Evolutionary conservation across 2,888 invertebrate genomes (phyloP).

Genomic region (Odiellus spinosus): DNA sequence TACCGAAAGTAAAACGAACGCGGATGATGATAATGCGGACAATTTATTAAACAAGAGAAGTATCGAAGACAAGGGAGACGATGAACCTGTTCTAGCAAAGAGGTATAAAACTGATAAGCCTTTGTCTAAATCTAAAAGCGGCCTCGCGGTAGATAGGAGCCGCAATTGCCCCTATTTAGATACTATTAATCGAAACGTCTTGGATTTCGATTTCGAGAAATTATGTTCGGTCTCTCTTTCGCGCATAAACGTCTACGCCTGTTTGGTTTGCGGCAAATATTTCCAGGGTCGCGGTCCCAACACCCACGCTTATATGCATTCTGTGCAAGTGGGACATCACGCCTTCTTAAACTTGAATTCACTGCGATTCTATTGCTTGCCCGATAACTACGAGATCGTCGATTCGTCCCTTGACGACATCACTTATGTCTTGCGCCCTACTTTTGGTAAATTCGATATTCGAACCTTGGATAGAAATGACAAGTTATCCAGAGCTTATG

Average conservation of each 20-base stretch:
- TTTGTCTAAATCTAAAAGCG: not conserved
- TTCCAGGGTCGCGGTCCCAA: conserved; percentile 84
- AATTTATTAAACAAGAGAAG: no score
- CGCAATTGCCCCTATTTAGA: conserved; percentile 80
- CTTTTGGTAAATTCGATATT: conserved; percentile 72
- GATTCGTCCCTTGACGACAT: conserved; percentile 96
- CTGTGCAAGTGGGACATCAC: conserved; percentile 93
- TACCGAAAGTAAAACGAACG: no score
- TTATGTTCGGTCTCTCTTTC: conserved; percentile 94
- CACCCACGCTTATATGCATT: conserved; percentile 97
- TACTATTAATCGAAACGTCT: conserved; percentile 81
- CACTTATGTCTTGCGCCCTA: conserved; percentile 91
- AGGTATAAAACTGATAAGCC: not conserved
- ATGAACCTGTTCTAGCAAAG: no score
- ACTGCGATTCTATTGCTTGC: conserved; percentile 92
- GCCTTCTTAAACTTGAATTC: conserved; percentile 94
- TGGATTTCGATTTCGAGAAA: conserved; percentile 99
- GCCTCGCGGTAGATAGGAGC: conserved; percentile 7
- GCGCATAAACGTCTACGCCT: conserved; percentile 97
- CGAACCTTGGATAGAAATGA: conserved; percentile 56
- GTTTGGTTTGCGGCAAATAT: conserved; percentile 97
- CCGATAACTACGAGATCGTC: conserved; percentile 98
- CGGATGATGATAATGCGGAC: no score
- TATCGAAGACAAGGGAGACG: no score
- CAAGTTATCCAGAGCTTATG: conserved; percentile 83